These are phyloP conservation scores for Aspiorhynchus laticeps DNA, from an alignment of 2,113 vertebrate genomes.

Conservation along the genomic window DNA sequence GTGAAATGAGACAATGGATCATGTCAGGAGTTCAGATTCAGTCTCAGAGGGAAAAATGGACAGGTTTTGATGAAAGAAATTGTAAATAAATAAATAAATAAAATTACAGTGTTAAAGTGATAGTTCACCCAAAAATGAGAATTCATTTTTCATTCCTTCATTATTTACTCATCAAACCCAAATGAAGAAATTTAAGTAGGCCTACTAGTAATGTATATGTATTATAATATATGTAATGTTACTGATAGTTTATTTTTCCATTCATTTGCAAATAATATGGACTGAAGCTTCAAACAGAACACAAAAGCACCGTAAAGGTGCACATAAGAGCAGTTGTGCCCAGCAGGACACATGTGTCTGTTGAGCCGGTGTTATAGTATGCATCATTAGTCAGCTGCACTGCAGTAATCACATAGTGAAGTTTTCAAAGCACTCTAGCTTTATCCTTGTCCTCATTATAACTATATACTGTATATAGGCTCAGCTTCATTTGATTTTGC, in stretches of 20 bases:
- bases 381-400: background rate
- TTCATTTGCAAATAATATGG: background rate
- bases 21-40: background rate
- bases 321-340: background rate
- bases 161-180: too few relatives aligned
- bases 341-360: background rate
- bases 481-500: background rate
- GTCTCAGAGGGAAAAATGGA: background rate
- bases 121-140: background rate
- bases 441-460: background rate
- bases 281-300: background rate
- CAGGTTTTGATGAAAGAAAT: too few relatives aligned
- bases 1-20: background rate
- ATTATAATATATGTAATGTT: too few relatives aligned
- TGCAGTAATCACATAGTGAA: background rate
- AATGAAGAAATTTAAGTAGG: background rate
- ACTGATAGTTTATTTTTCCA: too few relatives aligned
- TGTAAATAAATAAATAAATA: too few relatives aligned
- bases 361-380: background rate
- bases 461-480: background rate
- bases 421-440: background rate
- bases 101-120: background rate
- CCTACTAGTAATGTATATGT: too few relatives aligned
- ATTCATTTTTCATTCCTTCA: too few relatives aligned
- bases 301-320: background rate